Evolutionary conservation across 1,140 invertebrate genomes (phyloP).

Genomic region (Goniozus legneri): DNA sequence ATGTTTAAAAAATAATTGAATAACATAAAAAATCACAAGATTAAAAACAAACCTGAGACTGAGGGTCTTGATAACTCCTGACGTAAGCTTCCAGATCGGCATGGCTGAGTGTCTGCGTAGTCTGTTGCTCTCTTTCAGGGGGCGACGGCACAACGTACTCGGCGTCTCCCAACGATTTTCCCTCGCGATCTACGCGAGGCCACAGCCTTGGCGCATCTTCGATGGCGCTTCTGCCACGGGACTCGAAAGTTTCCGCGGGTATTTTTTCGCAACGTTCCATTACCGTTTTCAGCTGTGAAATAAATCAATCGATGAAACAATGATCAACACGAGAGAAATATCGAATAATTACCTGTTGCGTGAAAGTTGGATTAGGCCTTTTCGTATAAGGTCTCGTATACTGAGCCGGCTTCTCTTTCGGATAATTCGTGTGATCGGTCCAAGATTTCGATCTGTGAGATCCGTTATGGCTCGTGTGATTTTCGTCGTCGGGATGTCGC

Average conservation of each 20-base stretch:
- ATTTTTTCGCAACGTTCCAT: slow-evolving; percentile 74
- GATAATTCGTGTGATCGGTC: slow-evolving; percentile 73
- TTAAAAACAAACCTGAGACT: slow-evolving; percentile 37
- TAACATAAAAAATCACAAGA: too few species aligned
- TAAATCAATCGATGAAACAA: slow-evolving; percentile 10
- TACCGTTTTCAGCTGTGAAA: slow-evolving; percentile 66
- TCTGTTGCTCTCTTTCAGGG: slow-evolving; percentile 65
- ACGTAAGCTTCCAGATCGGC: slow-evolving; percentile 56
- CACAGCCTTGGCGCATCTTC: slow-evolving; percentile 50
- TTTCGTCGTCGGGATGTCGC: slow-evolving; percentile 43
- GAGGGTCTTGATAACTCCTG: slow-evolving; percentile 56
- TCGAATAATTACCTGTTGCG: slow-evolving; percentile 58
- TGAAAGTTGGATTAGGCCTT: slow-evolving; percentile 62
- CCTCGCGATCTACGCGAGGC: slow-evolving; percentile 66
- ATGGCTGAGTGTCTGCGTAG: slow-evolving; percentile 53
- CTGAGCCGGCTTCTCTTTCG: slow-evolving; percentile 64
- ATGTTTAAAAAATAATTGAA: too few species aligned
- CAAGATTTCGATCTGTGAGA: slow-evolving; percentile 68
- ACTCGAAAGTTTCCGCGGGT: slow-evolving; percentile 62
- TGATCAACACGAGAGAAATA: slow-evolving; percentile 31
- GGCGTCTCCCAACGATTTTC: slow-evolving; percentile 62
- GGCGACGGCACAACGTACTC: slow-evolving; percentile 73
- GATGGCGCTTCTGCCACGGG: slow-evolving; percentile 44
- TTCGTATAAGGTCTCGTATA: slow-evolving; percentile 70
- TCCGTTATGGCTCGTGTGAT: slow-evolving; percentile 54